Base-by-base conservation (phyloP, 2,888 invertebrate genomes). In the Hypselothyrea guttata region DNA sequence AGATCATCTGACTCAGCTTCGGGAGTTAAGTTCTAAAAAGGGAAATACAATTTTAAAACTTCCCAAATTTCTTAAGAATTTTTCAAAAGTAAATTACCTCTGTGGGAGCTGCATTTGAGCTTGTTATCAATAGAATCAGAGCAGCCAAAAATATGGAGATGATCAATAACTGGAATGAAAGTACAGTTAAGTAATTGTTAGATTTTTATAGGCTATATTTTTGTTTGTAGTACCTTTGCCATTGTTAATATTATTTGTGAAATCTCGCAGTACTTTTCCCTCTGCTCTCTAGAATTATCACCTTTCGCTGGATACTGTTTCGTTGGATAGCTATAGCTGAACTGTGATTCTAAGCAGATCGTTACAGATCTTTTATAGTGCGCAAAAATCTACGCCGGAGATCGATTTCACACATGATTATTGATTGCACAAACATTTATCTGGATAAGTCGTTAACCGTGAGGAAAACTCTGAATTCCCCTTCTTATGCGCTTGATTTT, bases 381-480 rank as follows among this genome's bases (percentile, higher is more conserved):
- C 41, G 44, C 63, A 74, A 56, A 62, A n/a, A n/a, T n/a, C 57
- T 45, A 38, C 52, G 30, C 57, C 62, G 49, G 47, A 56, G 73
- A 86, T 78, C 16, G 77, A 81, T 69, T 86, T 81, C 49, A 54
- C 78, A 86, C 57, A 81, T 79, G 69, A 69, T 78, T 77, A 86
- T 86, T 78, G 84, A 69, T 65, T 69, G 53, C 35, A n/a, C 71
- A 84, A 67, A 77, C 78, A 77, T 74, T 47, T 33, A 33, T 38
- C 77, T 86, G 77, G 57, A 48, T 28, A 72, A 55, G 81, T 84
- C 86, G 44, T 78, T 84, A 85, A 38, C 60, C 58, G 53, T 18
- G 37, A 28, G 41, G 35, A 55, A 61, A 55, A 76, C 52, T 28
- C 16, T 33, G 12, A 33, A 33, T 12, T 22, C 4, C 30, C 3